Conservation (phyloP, 2,797 vertebrate genomes). For the Clarias fuscus region DNA sequence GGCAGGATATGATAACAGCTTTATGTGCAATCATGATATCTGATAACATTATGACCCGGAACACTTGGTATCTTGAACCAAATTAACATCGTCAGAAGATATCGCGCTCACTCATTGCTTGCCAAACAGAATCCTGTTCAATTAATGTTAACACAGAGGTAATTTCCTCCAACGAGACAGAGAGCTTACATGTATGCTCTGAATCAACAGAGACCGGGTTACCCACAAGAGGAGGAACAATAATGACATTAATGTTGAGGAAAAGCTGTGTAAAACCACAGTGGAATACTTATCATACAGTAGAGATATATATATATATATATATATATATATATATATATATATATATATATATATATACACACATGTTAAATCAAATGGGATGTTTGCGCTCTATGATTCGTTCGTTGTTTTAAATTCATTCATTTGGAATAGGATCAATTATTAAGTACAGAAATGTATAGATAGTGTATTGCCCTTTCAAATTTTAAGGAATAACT, state of each 20-base stretch:
- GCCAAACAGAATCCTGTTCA: constrained; percentile 63
- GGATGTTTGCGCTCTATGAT: constrained; percentile 23
- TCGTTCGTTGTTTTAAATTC: background rate
- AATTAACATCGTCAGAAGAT: constrained; percentile 66
- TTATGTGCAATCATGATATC: constrained; percentile 30
- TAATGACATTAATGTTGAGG: constrained; percentile 47
- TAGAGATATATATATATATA: too few species aligned
- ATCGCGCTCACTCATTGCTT: constrained; percentile 53
- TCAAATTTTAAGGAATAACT: background rate
- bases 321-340: too few species aligned
- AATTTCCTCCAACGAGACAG: constrained; percentile 62
- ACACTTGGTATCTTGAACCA: constrained; percentile 60
- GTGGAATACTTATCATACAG: constrained; percentile 29
- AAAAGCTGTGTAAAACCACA: constrained; percentile 29
- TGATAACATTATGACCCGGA: constrained; percentile 57
- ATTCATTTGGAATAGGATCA: background rate
- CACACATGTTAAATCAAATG: constrained; percentile 41
- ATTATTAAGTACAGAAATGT: background rate
- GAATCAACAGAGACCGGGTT: constrained; percentile 57
- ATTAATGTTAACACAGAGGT: constrained; percentile 70
- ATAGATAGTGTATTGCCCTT: too few species aligned
- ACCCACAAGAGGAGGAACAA: constrained; percentile 52
- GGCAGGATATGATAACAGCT: constrained; percentile 30
- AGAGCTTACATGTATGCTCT: constrained; percentile 45
- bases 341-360: too few species aligned